These are phyloP conservation scores for Plusia festucae DNA, from an alignment of 2,888 invertebrate species.

Conservation along the genomic window DNA sequence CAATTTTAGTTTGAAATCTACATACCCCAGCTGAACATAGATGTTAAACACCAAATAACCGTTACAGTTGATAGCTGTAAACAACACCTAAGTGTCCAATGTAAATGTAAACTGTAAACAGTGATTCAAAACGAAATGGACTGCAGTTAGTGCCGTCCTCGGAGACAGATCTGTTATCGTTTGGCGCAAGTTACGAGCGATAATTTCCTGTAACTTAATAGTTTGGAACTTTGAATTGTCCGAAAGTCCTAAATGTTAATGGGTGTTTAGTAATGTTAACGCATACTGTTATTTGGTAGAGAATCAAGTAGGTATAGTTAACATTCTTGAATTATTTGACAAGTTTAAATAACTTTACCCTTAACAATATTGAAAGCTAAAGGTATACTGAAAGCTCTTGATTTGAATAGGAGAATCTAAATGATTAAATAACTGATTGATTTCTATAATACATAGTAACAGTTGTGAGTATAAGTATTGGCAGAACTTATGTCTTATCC, in stretches of 20 bases:
- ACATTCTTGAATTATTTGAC: neutral
- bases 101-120: conserved; percentile 55
- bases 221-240: conserved; percentile 22
- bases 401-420: too few species aligned
- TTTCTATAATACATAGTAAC: too few species aligned
- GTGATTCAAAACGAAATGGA: conserved; percentile 58
- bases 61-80: conserved; percentile 19
- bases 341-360: neutral
- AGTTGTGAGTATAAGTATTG: too few species aligned
- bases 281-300: neutral
- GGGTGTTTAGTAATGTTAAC: conserved; percentile 11
- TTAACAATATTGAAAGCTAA: too few species aligned
- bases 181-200: conserved; percentile 49
- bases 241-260: conserved; percentile 17
- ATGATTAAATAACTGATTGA: too few species aligned
- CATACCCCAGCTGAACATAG: neutral
- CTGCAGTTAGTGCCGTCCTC: conserved; percentile 43
- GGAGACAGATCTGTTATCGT: conserved; percentile 53
- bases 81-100: conserved; percentile 55
- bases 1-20: neutral
- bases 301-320: neutral
- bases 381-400: too few species aligned
- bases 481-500: too few species aligned
- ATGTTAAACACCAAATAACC: conserved; percentile 5
- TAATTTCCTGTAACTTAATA: conserved; percentile 35